These are phyloP conservation scores for Anarrhichthys ocellatus DNA, from an alignment of 2,113 vertebrate genomes.

Conservation along the genomic window DNA sequence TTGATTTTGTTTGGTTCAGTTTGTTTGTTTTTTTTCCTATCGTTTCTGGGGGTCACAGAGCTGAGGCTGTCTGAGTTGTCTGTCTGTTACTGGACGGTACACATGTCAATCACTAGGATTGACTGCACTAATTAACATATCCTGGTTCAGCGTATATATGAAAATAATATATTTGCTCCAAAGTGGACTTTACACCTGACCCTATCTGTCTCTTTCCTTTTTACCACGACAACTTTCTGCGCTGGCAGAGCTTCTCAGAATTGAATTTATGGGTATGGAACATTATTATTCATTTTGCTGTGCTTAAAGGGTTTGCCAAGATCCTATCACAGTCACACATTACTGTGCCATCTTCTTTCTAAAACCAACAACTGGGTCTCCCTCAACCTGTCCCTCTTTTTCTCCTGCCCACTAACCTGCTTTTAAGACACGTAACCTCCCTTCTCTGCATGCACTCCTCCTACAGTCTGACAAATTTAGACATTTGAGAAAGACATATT, in stretches of 20 bases:
- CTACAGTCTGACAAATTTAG: slow-evolving; percentile 30
- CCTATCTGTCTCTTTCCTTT: slow-evolving; percentile 83
- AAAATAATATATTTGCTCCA: slow-evolving; percentile 76
- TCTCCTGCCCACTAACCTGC: slow-evolving; percentile 74
- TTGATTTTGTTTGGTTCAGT: slow-evolving; percentile 51
- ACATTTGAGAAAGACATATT: slow-evolving; percentile 36
- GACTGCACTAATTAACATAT: slow-evolving; percentile 59
- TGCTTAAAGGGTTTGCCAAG: slow-evolving; percentile 84
- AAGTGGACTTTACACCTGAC: slow-evolving; percentile 82
- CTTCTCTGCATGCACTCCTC: slow-evolving; percentile 67
- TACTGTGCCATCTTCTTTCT: slow-evolving; percentile 77
- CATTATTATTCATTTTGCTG: slow-evolving; percentile 88
- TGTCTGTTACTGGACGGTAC: slow-evolving; percentile 83
- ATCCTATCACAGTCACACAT: slow-evolving; percentile 82
- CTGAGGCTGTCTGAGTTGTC: slow-evolving; percentile 84
- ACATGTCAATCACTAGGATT: slow-evolving; percentile 64
- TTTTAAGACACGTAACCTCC: slow-evolving; percentile 66
- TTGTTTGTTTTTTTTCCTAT: slow-evolving; percentile 31
- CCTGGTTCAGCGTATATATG: slow-evolving; percentile 65
- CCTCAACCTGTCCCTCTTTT: slow-evolving; percentile 75
- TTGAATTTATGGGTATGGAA: slow-evolving; percentile 99
- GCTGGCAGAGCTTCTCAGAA: slow-evolving; percentile 99
- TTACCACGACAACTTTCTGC: slow-evolving; percentile 89
- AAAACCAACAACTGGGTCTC: slow-evolving; percentile 76
- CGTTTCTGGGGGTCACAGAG: slow-evolving; percentile 79